Percentiles rank a stretch among this genome's conserved stretches.
Conservation (phyloP, 2,797 vertebrate genomes). For the Lepilemur septentrionalis region DNA sequence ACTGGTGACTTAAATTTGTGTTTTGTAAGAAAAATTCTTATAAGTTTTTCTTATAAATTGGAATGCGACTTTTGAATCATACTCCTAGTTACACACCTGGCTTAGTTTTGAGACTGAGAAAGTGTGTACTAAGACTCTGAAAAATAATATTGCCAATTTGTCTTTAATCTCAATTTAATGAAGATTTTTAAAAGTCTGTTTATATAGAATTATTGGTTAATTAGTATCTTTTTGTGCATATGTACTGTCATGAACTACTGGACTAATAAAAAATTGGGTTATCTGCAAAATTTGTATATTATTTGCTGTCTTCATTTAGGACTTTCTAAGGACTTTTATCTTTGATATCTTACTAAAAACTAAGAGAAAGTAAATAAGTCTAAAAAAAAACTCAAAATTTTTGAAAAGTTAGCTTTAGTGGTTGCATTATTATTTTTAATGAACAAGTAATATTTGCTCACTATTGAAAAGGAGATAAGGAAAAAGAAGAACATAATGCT, state of each 20-base stretch:
- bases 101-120: slow-evolving; percentile 29
- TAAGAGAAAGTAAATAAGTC: slow-evolving; percentile 19
- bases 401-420: not conserved
- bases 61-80: slow-evolving; percentile 26
- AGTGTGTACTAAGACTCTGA: not conserved
- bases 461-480: not conserved
- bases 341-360: slow-evolving; percentile 41
- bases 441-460: not conserved
- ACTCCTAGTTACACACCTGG: not conserved
- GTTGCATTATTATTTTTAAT: slow-evolving; percentile 31
- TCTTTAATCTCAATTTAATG: slow-evolving; percentile 14
- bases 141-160: slow-evolving; percentile 37
- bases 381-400: not conserved
- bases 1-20: slow-evolving; percentile 5
- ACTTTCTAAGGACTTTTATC: not conserved
- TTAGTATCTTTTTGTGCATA: slow-evolving; percentile 17
- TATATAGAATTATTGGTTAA: slow-evolving; percentile 18
- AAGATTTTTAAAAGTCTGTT: slow-evolving; percentile 2
- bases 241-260: not conserved
- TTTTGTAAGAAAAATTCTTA: slow-evolving; percentile 10
- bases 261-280: not conserved
- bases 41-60: not conserved
- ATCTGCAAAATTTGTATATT: not conserved
- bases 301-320: slow-evolving; percentile 7
- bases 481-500: slow-evolving; percentile 4